phyloP scores from a whole-genome alignment of 2,113 vertebrate species.

The Psilopsiagon aurifrons region DNA sequence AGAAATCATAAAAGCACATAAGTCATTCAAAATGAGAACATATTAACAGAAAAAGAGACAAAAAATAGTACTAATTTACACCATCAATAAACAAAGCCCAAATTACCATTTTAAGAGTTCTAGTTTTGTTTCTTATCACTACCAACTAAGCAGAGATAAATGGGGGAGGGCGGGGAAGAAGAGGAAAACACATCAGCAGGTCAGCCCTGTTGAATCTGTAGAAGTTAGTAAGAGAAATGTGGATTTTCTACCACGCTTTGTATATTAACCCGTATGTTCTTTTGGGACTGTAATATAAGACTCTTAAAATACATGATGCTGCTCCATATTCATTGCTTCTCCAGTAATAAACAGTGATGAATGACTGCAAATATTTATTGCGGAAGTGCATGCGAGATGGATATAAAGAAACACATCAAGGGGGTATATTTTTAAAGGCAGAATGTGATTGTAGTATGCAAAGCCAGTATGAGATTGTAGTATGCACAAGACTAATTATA shows the following conservation, averaged over 20 bases:
- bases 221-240: neutral
- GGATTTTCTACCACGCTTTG: neutral
- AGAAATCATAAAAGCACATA: neutral
- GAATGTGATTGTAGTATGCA: too few species aligned
- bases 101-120: neutral
- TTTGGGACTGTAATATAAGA: neutral
- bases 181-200: neutral
- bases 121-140: neutral
- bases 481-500: slow-evolving; percentile 56
- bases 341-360: slow-evolving; percentile 61
- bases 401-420: slow-evolving; percentile 61
- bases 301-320: neutral
- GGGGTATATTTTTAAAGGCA: slow-evolving; percentile 41
- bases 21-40: neutral
- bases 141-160: neutral
- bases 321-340: slow-evolving; percentile 51
- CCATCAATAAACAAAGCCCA: neutral
- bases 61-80: neutral
- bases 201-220: neutral
- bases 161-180: neutral
- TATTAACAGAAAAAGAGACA: neutral
- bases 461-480: slow-evolving; percentile 50
- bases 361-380: slow-evolving; percentile 44
- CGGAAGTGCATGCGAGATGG: slow-evolving; percentile 24
- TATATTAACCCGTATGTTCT: neutral